A percentile compares a stretch with the other conserved stretches of the same genome.
These are phyloP conservation scores for Pristionchus mayeri DNA, from an alignment of 2,888 invertebrate genomes.

Conservation along the genomic window DNA sequence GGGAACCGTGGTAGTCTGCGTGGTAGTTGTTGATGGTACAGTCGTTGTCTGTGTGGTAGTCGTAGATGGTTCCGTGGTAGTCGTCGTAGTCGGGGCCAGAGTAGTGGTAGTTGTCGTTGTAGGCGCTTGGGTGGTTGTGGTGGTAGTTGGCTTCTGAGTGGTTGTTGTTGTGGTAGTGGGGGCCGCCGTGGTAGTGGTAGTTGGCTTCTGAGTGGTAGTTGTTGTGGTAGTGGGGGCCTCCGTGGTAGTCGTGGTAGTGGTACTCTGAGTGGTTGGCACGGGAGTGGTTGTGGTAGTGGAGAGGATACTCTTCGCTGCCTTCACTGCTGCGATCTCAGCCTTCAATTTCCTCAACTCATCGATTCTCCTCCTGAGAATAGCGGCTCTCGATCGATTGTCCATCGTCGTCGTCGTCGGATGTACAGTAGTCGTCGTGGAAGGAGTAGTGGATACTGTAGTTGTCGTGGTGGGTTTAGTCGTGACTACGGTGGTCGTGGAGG, in stretches of 20 bases:
- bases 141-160: neutral
- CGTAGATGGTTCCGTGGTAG: neutral
- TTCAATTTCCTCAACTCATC: constrained; percentile 44
- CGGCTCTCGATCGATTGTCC: constrained; percentile 8
- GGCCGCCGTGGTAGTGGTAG: neutral
- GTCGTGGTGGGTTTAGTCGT: no score
- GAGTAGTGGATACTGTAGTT: constrained; percentile 12
- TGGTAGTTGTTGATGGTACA: neutral
- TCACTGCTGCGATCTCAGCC: constrained; percentile 22
- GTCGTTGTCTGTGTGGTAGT: neutral
- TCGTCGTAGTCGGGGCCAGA: neutral
- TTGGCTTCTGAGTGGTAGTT: neutral
- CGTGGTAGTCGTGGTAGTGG: constrained; percentile 15
- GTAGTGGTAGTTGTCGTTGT: neutral
- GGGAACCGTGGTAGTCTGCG: neutral
- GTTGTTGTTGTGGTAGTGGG: no score
- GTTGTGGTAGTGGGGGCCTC: neutral
- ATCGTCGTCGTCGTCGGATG: constrained; percentile 7
- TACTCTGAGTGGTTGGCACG: neutral
- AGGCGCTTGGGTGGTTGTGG: neutral
- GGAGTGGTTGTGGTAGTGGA: constrained; percentile 29
- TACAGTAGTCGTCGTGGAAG: constrained; percentile 32
- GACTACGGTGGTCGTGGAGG: neutral
- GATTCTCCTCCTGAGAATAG: constrained; percentile 31
- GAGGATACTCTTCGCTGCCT: neutral